Evolutionary conservation across 2,113 vertebrate species (phyloP).

Genomic region (Psittacus erithacus): DNA sequence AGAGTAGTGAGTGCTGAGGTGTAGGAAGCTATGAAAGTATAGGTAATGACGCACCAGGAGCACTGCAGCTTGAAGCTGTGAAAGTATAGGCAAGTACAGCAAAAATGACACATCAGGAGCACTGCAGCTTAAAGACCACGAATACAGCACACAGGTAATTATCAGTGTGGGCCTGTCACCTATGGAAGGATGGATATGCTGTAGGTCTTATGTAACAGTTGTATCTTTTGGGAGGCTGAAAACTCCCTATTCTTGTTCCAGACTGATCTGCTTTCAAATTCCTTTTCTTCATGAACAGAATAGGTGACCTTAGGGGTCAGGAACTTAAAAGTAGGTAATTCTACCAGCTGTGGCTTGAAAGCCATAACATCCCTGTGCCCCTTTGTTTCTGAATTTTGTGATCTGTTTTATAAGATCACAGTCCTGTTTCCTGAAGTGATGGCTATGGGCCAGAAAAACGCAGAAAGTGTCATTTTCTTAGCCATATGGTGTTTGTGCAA

Average conservation of each 20-base stretch:
- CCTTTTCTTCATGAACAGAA: background rate
- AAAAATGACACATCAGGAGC: background rate
- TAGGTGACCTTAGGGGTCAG: background rate
- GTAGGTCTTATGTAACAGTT: background rate
- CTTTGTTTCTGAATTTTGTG: background rate
- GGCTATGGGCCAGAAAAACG: background rate
- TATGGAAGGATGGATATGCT: background rate
- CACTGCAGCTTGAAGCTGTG: background rate
- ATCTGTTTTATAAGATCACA: background rate
- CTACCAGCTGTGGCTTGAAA: background rate
- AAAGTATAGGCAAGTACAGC: background rate
- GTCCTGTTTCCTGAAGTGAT: background rate
- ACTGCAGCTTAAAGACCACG: background rate
- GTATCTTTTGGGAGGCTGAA: background rate
- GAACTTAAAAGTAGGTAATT: background rate
- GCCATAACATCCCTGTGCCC: background rate
- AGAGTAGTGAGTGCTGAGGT: background rate
- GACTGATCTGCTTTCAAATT: background rate
- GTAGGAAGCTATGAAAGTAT: background rate
- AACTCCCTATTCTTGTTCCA: background rate
- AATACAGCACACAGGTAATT: background rate
- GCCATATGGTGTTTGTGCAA: constrained; percentile 38
- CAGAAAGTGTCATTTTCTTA: background rate
- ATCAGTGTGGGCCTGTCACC: background rate
- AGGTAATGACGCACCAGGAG: background rate